Conservation (phyloP, 2,888 invertebrate genomes). For the Acanthosoma haemorrhoidale region DNA sequence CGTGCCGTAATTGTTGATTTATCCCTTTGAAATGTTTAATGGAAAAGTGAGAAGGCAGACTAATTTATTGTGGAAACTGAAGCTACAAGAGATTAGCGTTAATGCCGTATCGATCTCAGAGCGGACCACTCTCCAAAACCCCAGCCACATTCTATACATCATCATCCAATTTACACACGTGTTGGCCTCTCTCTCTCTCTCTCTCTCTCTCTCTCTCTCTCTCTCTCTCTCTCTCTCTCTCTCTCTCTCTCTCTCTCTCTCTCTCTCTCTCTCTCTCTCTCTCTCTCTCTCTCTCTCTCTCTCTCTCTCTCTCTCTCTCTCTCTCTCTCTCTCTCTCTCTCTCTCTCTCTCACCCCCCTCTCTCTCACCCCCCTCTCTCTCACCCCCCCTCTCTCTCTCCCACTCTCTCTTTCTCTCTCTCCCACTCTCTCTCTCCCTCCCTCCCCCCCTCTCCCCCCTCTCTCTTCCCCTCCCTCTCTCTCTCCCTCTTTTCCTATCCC, state of each 20-base stretch:
- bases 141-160: slow-evolving; percentile 14
- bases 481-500: too few relatives aligned
- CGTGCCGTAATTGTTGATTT: too few relatives aligned
- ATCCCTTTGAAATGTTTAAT: too few relatives aligned
- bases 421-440: slow-evolving; percentile 29
- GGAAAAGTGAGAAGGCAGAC: too few relatives aligned
- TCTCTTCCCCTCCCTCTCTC: too few relatives aligned
- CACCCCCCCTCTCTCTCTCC: slow-evolving; percentile 25
- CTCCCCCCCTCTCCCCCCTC: too few relatives aligned
- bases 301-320: slow-evolving; percentile 28
- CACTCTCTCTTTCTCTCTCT: too few relatives aligned
- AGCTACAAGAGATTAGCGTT: neutral
- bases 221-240: slow-evolving; percentile 32
- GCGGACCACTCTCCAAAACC: neutral
- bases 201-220: slow-evolving; percentile 19
- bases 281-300: slow-evolving; percentile 25
- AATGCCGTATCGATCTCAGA: neutral
- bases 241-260: slow-evolving; percentile 22
- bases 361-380: slow-evolving; percentile 15
- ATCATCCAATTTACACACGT: slow-evolving; percentile 25
- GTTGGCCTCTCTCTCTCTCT: slow-evolving; percentile 21
- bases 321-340: slow-evolving; percentile 27
- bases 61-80: too few relatives aligned
- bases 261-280: slow-evolving; percentile 26
- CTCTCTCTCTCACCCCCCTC: slow-evolving; percentile 20